Base-by-base conservation (phyloP, 2,113 vertebrate species). In the Suncus etruscus region DNA sequence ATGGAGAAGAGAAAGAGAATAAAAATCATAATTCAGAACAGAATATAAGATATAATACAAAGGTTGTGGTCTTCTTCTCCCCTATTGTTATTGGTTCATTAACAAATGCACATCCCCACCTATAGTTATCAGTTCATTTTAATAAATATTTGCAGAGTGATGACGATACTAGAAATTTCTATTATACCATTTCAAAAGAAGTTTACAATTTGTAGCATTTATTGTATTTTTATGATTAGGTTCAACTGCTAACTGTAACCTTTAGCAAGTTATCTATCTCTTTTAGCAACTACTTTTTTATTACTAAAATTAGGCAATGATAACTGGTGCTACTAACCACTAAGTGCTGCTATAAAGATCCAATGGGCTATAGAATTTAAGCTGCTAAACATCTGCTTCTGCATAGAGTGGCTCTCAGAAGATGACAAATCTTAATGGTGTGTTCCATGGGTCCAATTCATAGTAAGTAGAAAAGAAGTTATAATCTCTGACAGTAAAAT, bases 401-500 rank as follows among this genome's bases (percentile, higher is more conserved):
- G 61, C 82, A 86, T 39, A 39, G 39, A 39, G 39, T 4, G 45
- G 72, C 5, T 9, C 18, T 54, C 45, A 73, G n/a, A 72, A 78
- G 39, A 29, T 10, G 39, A 27, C 16, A 39, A 29, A 6, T 32
- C 31, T 68, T 39, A 39, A 39, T 39, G 39, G 39, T 39, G 39
- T 39, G 39, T 39, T 39, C 10, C 68, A 29, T 16, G 7, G 25
- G 31, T 39, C 48, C 47, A 63, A 15, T 75, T 91, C 27, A n/a
- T 61, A 27, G 80, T 66, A 82, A 50, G 31, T 25, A 77, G 69
- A 20, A 91, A 78, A 92, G 50, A 87, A 75, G 69, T 22, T 48
- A 27, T n/a, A 39, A 63, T 79, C 18, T 91, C 54, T 74, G 24
- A 87, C 92, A 94, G 8, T 32, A 87, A 90, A 69, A 68, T 11